A percentile compares a stretch with the other conserved stretches of the same genome.
These are phyloP conservation scores for Romanomermis culicivorax DNA, from an alignment of 2,888 invertebrate species.

Conservation along the genomic window DNA sequence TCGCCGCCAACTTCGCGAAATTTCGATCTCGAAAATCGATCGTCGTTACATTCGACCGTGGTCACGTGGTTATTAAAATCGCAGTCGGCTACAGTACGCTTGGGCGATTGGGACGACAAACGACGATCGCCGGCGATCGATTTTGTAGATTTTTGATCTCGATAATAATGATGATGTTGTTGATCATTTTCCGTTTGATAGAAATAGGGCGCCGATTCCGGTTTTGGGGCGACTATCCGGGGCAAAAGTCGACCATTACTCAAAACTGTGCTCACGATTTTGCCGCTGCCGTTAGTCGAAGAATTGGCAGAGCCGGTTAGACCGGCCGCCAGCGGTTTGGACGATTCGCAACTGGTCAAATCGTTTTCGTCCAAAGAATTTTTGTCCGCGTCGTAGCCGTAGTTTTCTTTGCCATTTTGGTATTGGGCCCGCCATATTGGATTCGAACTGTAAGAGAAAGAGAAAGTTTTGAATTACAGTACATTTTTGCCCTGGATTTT, in stretches of 20 bases:
- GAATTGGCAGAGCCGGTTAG: not conserved
- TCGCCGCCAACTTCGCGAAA: too few species aligned
- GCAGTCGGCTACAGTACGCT: too few species aligned
- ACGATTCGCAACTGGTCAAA: not conserved
- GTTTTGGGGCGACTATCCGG: not conserved
- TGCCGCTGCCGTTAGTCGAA: not conserved
- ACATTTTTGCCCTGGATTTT: not conserved
- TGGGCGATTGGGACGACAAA: too few species aligned
- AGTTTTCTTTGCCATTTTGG: not conserved
- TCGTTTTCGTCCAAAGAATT: slow-evolving; percentile 10
- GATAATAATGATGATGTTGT: not conserved
- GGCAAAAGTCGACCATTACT: not conserved
- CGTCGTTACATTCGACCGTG: too few species aligned
- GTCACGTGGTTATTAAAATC: too few species aligned
- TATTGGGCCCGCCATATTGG: slow-evolving; percentile 7
- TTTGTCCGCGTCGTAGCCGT: slow-evolving; percentile 1
- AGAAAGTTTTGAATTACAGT: not conserved
- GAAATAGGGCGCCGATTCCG: not conserved
- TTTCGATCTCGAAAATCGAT: too few species aligned
- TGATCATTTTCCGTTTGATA: not conserved
- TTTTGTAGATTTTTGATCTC: not conserved
- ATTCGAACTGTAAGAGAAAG: slow-evolving; percentile 7
- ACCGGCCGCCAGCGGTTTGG: not conserved
- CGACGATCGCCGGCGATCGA: too few species aligned
- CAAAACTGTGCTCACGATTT: not conserved